Evolutionary conservation across 1,140 invertebrate genomes (phyloP), one percentile per base, ranked within the genome.

Genomic region (Anoplolepis gracilipes): DNA sequence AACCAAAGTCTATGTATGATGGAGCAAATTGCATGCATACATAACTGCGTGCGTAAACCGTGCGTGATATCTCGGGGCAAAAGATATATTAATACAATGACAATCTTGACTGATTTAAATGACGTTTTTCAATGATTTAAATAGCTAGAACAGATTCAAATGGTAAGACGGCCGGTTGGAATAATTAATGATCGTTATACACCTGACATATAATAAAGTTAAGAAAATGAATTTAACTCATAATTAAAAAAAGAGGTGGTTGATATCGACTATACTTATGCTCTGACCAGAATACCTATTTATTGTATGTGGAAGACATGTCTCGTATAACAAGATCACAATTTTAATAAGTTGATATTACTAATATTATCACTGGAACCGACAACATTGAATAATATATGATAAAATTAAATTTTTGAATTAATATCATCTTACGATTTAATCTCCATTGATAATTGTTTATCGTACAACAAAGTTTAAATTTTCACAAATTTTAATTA

Each of bases 41-140:
- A 61, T 73, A 53, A 13, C 49, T 28, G 67, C 78, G 55, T 59
- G 53, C 67, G 28, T 33, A 67, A 82, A 82, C 46, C 78, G 53
- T 25, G 67, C 36, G 67, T 72, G 65, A 81, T 65, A 78, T 39
- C 61, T 49, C 61, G 28, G 36, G 61, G 7, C 42, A 81, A 19
- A 57, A 42, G 65, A 59, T 65, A 57, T 59, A 81, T 81, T 81
- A 81, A 81, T 67, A 25, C 39, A 62, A 67, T 49, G 53, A 81
- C 65, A 53, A 72, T 72, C 33, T 36, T 72, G 65, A 72, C 22
- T 30, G 64, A 81, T 81, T 72, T 70, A 72, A 81, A 81, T 42
- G 78, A 70, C 65, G 65, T 33, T 72, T 42, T 70, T n/a, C n/a
- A n/a, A n/a, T n/a, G n/a, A n/a, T n/a, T n/a, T 59, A 59, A 72